Conservation (phyloP, 2,113 vertebrate genomes). For the Caloenas nicobarica region DNA sequence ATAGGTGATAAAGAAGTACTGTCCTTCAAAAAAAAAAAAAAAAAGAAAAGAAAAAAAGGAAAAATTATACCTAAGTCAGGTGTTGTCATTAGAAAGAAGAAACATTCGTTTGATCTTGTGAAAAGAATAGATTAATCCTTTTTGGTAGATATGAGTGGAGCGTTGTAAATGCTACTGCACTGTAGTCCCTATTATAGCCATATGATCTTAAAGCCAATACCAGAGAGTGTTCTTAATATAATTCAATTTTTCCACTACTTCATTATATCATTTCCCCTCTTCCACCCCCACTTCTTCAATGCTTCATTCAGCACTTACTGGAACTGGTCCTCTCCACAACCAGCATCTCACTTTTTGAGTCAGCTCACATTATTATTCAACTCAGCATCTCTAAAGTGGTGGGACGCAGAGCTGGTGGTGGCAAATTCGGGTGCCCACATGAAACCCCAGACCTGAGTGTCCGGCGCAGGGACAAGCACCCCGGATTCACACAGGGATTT, state of each 20-base stretch:
- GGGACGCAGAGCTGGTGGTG: background rate
- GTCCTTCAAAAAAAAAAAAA: background rate
- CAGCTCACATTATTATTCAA: background rate
- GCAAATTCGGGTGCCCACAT: accelerated
- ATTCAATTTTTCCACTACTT: background rate
- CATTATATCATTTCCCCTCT: accelerated
- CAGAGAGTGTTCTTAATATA: accelerated
- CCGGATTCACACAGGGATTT: accelerated
- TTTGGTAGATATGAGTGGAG: accelerated
- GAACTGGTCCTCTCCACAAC: background rate
- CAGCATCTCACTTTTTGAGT: accelerated
- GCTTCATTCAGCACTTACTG: background rate
- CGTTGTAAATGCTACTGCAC: background rate
- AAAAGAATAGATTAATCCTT: background rate
- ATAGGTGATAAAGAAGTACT: background rate
- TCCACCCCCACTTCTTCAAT: background rate
- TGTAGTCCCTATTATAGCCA: accelerated
- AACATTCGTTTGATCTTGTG: background rate
- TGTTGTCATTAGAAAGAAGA: background rate
- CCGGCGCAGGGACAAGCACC: accelerated
- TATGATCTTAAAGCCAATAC: background rate
- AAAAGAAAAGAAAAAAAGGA: background rate
- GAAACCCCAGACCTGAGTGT: background rate
- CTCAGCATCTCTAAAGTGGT: accelerated
- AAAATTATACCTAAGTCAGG: background rate